These are phyloP conservation scores for Notocelia uddmanniana DNA, from an alignment of 2,888 invertebrate genomes.

Conservation along the genomic window DNA sequence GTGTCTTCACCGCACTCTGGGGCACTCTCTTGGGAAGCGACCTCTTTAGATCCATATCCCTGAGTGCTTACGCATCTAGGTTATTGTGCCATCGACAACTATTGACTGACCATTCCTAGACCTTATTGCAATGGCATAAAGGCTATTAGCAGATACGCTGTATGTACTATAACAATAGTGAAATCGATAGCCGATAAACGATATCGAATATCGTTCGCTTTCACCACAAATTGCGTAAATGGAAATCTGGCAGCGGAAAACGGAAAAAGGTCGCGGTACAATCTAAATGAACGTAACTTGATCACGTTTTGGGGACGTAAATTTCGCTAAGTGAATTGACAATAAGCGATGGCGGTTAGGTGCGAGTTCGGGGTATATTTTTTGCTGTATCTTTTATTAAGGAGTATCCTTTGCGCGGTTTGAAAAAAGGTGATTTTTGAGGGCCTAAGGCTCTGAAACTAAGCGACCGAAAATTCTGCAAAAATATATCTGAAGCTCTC, in stretches of 20 bases:
- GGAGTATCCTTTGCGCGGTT: too few relatives aligned
- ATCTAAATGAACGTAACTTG: conserved; percentile 46
- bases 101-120: not conserved
- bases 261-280: conserved; percentile 40
- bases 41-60: conserved; percentile 75
- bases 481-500: too few relatives aligned
- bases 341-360: conserved; percentile 10
- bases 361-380: not conserved
- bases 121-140: not conserved
- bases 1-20: conserved; percentile 70
- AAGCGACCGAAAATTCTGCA: too few relatives aligned
- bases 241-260: conserved; percentile 62
- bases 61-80: conserved; percentile 79
- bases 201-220: conserved; percentile 66
- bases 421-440: too few relatives aligned
- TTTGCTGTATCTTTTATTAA: not conserved
- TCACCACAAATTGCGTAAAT: conserved; percentile 72
- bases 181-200: conserved; percentile 65
- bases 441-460: too few relatives aligned
- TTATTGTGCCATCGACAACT: conserved; percentile 67
- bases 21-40: conserved; percentile 72
- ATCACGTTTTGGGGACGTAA: conserved; percentile 42
- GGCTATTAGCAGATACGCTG: not conserved
- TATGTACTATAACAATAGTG: conserved; percentile 67
- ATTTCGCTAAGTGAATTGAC: conserved; percentile 38